Percentiles rank a stretch among this genome's conserved stretches.
phyloP scores from a whole-genome alignment of 2,888 invertebrate genomes.

The Ceratothoa steindachneri region DNA sequence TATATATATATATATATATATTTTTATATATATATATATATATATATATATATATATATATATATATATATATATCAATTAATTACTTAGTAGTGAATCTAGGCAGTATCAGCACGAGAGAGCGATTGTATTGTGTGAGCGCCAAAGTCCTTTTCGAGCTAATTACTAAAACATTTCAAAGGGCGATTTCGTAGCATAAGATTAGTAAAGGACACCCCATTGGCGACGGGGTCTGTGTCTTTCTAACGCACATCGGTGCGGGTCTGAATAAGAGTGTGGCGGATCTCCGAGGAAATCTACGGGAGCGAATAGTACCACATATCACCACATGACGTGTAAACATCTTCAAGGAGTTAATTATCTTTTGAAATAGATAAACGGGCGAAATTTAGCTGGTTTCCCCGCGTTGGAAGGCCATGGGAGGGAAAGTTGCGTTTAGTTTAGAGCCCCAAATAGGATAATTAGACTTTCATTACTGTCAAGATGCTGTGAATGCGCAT shows the following conservation, averaged over 20 bases:
- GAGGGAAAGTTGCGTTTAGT: conserved; percentile 4
- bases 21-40: conserved; percentile 2
- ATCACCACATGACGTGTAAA: neutral
- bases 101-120: neutral
- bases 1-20: conserved; percentile 13
- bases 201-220: neutral
- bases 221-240: neutral
- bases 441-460: conserved; percentile 14
- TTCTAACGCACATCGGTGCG: neutral
- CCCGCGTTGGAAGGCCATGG: conserved; percentile 18
- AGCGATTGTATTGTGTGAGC: neutral
- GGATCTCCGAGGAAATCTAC: no score
- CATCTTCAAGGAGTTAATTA: conserved; percentile 22
- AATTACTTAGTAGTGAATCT: neutral
- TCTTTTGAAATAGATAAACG: conserved; percentile 14
- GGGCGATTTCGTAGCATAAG: neutral
- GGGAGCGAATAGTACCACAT: neutral
- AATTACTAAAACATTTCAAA: neutral
- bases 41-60: conserved; percentile 1
- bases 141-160: neutral
- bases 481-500: conserved; percentile 37
- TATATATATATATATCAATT: conserved; percentile 11
- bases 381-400: conserved; percentile 26
- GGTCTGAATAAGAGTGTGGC: no score
- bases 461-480: conserved; percentile 26